A percentile compares a stretch with the other conserved stretches of the same genome.
phyloP scores from a whole-genome alignment of 2,888 invertebrate genomes.

The Bellardia pandia region DNA sequence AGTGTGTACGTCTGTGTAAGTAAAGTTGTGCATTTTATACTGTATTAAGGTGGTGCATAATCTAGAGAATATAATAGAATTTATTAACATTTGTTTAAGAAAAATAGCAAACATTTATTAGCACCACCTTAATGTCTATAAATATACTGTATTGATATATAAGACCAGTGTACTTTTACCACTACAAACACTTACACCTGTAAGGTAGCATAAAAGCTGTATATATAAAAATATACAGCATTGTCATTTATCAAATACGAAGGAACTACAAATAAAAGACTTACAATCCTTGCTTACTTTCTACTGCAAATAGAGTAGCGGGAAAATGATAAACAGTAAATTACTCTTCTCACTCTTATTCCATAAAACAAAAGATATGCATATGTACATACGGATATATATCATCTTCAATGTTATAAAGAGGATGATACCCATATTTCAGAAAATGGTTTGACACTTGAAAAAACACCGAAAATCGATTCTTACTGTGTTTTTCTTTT shows the following conservation, averaged over 20 bases:
- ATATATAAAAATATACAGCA: slow-evolving; percentile 25
- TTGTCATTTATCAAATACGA: slow-evolving; percentile 25
- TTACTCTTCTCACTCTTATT: not conserved
- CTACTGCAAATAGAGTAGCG: not conserved
- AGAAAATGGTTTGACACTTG: not conserved
- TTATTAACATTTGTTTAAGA: not conserved
- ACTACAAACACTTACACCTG: not conserved
- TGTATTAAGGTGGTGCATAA: not conserved
- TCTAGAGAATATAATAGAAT: not conserved
- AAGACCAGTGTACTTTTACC: not conserved
- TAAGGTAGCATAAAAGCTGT: slow-evolving; percentile 9
- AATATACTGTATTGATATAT: slow-evolving; percentile 15
- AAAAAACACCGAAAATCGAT: not conserved
- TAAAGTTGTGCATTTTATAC: not conserved
- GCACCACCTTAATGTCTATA: slow-evolving; percentile 13
- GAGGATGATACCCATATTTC: not conserved
- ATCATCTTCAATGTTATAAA: slow-evolving; percentile 8
- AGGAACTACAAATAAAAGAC: slow-evolving; percentile 30
- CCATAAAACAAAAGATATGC: not conserved
- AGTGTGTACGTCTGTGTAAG: not conserved
- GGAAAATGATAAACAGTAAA: slow-evolving; percentile 31
- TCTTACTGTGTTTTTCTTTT: not conserved
- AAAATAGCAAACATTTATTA: not conserved
- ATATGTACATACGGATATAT: not conserved
- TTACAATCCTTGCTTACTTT: slow-evolving; percentile 22